A percentile compares a stretch with the other conserved stretches of the same genome.
Evolutionary conservation across 2,888 invertebrate species (phyloP).

Genomic region (Apamea epomidion): DNA sequence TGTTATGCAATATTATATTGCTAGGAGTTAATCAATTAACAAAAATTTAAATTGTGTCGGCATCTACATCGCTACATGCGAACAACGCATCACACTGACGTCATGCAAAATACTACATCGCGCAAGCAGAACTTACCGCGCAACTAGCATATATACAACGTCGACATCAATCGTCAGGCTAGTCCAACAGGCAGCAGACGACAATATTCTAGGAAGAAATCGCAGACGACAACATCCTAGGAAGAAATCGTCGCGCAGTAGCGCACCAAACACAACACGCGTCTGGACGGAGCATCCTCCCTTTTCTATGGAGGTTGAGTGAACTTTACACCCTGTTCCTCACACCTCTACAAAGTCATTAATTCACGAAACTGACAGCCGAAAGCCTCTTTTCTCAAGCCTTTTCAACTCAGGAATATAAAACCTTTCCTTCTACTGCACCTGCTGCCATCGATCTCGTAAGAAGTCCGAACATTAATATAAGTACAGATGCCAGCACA

Average conservation of each 20-base stretch:
- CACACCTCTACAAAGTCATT: neutral
- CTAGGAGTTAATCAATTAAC: no score
- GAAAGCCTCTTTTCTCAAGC: neutral
- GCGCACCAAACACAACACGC: neutral
- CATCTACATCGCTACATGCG: neutral
- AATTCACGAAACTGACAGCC: neutral
- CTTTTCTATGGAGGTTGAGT: neutral
- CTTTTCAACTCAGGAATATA: neutral
- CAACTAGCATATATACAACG: neutral
- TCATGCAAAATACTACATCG: neutral
- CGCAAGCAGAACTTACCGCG: neutral
- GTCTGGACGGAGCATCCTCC: neutral
- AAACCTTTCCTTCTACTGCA: neutral
- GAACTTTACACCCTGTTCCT: neutral
- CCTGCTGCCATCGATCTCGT: conserved; percentile 9
- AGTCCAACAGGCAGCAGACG: no score
- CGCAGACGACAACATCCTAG: no score
- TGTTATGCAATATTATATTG: no score
- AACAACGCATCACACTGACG: neutral
- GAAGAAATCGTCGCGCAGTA: neutral
- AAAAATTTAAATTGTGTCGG: no score
- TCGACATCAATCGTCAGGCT: neutral
- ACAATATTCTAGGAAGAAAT: neutral
- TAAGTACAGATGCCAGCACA: no score
- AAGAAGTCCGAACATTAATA: conserved; percentile 8